A percentile compares a stretch with the other conserved stretches of the same genome.
Conservation (phyloP, 2,888 invertebrate species). For the Chaitophorus viminalis region DNA sequence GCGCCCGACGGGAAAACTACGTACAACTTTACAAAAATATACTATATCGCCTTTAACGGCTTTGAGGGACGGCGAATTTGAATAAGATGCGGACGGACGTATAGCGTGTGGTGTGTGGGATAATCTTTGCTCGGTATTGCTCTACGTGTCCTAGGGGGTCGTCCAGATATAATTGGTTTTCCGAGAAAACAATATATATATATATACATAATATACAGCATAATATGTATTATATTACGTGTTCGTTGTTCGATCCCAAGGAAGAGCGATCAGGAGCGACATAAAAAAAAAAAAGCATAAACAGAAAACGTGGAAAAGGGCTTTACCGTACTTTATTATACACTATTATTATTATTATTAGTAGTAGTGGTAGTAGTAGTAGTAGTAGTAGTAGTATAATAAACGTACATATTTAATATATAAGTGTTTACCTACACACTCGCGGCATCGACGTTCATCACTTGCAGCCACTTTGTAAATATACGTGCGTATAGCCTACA, state of each 20-base stretch:
- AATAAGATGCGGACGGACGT: background rate
- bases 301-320: conserved; percentile 3
- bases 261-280: background rate
- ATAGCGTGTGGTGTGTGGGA: conserved; percentile 28
- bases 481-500: no score
- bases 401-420: background rate
- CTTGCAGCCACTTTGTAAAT: background rate
- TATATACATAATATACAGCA: background rate
- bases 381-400: background rate
- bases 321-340: background rate
- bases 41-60: background rate
- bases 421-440: background rate
- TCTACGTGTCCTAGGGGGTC: conserved; percentile 20
- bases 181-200: background rate
- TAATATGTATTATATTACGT: background rate
- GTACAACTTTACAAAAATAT: background rate
- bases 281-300: background rate
- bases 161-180: conserved; percentile 41
- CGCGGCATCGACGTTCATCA: background rate
- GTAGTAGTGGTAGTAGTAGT: no score
- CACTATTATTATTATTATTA: background rate
- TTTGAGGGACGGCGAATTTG: background rate
- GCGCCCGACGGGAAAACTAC: background rate
- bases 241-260: background rate
- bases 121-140: conserved; percentile 40